Conservation (phyloP, 2,113 vertebrate species). For the Cinclus cinclus region DNA sequence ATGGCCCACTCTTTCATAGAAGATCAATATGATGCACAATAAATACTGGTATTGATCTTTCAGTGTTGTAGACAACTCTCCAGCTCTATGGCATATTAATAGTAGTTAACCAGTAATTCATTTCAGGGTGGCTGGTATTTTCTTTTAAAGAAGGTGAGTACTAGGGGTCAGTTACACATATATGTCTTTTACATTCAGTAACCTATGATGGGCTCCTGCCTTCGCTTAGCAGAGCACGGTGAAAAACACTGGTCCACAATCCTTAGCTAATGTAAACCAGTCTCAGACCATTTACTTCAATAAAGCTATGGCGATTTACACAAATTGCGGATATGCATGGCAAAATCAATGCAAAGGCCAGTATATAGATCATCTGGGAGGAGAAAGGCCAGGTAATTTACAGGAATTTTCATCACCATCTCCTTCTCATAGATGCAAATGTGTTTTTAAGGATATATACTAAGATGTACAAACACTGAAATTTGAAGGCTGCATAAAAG, state of each 20-base stretch:
- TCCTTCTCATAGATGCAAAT: not conserved
- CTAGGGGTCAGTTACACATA: slow-evolving; percentile 31
- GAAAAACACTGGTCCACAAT: slow-evolving; percentile 23
- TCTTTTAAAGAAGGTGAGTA: slow-evolving; percentile 41
- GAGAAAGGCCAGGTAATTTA: not conserved
- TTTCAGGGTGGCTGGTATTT: slow-evolving; percentile 46
- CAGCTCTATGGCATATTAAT: slow-evolving; percentile 68
- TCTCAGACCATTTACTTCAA: slow-evolving; percentile 47
- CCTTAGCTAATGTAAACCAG: slow-evolving; percentile 25
- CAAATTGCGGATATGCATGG: not conserved
- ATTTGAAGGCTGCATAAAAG: not conserved
- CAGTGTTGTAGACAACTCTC: slow-evolving; percentile 59
- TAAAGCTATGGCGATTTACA: slow-evolving; percentile 2
- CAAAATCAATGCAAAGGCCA: not conserved
- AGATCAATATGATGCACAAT: slow-evolving; percentile 74
- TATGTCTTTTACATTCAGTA: not conserved
- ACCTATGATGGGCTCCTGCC: not conserved
- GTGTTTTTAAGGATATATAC: not conserved
- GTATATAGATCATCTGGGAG: not conserved
- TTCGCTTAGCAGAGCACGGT: not conserved
- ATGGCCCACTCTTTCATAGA: slow-evolving; percentile 50
- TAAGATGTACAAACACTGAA: not conserved
- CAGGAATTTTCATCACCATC: not conserved
- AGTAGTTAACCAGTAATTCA: slow-evolving; percentile 77
- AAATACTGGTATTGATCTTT: slow-evolving; percentile 75